A percentile compares a stretch with the other conserved stretches of the same genome.
phyloP scores from a whole-genome alignment of 2,888 invertebrate genomes.

The Ochropacha duplaris region DNA sequence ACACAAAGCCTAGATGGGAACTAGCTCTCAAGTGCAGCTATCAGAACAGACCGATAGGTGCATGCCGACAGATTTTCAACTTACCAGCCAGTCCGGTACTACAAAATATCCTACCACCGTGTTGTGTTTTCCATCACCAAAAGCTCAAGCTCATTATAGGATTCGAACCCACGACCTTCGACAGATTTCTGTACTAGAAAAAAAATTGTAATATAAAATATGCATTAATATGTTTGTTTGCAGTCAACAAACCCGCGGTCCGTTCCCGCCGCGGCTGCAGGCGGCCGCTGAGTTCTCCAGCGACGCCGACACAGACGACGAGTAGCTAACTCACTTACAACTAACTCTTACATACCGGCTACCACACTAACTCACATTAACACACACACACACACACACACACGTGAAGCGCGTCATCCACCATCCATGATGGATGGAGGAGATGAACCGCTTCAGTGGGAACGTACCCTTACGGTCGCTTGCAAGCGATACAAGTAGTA shows the following conservation, averaged over 20 bases:
- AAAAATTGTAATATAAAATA: too few species aligned
- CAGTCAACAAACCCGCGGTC: slow-evolving; percentile 89
- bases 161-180: too few species aligned
- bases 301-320: slow-evolving; percentile 96
- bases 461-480: not conserved
- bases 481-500: not conserved
- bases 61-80: too few species aligned
- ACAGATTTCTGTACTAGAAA: too few species aligned
- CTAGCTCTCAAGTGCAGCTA: too few species aligned
- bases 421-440: not conserved
- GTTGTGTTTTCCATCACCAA: too few species aligned
- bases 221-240: slow-evolving; percentile 26
- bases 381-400: slow-evolving; percentile 10
- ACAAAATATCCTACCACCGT: too few species aligned
- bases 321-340: slow-evolving; percentile 76
- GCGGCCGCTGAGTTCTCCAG: slow-evolving; percentile 89
- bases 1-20: too few species aligned
- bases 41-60: too few species aligned
- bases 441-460: not conserved
- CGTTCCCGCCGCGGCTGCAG: slow-evolving; percentile 85
- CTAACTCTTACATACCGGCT: slow-evolving; percentile 14
- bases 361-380: slow-evolving; percentile 7
- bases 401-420: not conserved
- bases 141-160: too few species aligned
- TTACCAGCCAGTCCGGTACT: too few species aligned